These are phyloP conservation scores for Aelia acuminata DNA, from an alignment of 2,888 invertebrate species.

Conservation along the genomic window DNA sequence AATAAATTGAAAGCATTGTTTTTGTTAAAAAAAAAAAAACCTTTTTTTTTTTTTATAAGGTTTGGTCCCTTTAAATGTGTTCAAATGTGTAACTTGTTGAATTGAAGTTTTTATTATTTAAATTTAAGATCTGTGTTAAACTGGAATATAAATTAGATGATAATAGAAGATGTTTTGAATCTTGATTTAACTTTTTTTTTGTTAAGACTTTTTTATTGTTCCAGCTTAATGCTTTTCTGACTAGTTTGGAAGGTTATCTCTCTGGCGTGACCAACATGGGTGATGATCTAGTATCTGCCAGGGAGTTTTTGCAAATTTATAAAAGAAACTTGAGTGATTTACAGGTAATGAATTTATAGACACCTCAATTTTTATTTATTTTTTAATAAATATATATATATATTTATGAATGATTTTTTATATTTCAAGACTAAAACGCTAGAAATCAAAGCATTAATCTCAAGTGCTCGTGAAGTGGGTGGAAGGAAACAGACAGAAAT, in stretches of 20 bases:
- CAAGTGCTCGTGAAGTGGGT: slow-evolving; percentile 55
- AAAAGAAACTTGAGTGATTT: slow-evolving; percentile 81
- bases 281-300: slow-evolving; percentile 76
- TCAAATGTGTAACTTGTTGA: not conserved
- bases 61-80: not conserved
- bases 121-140: not conserved
- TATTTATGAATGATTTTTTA: not conserved
- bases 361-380: slow-evolving; percentile 52
- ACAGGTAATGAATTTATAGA: slow-evolving; percentile 71
- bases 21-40: too few species aligned
- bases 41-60: not conserved
- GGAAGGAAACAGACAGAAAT: slow-evolving; percentile 56
- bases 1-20: not conserved
- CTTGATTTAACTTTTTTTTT: not conserved
- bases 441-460: slow-evolving; percentile 52
- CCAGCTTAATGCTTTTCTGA: slow-evolving; percentile 79
- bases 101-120: not conserved
- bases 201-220: slow-evolving; percentile 48
- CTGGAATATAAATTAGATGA: not conserved
- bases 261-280: slow-evolving; percentile 83
- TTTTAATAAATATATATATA: not conserved
- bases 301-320: slow-evolving; percentile 82
- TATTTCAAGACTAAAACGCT: slow-evolving; percentile 55
- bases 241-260: slow-evolving; percentile 78
- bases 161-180: not conserved